Evolutionary conservation across 2,113 vertebrate species (phyloP), one percentile per base, ranked within the genome.

Genomic region (Brienomyrus longianalis): DNA sequence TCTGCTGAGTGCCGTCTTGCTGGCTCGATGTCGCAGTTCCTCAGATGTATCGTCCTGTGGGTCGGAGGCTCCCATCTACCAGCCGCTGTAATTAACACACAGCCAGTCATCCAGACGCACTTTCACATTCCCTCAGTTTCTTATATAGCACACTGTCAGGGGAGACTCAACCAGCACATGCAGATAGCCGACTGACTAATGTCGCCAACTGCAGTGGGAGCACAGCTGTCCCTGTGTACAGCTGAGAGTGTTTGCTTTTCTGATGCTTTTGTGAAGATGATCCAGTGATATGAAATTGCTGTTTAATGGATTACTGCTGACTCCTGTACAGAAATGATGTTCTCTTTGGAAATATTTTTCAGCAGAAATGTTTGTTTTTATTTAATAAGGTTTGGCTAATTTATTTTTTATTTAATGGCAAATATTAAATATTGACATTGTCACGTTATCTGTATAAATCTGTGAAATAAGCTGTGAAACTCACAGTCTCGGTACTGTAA

Each of bases 291-390:
- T 62, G 54, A 88, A 84, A 62, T 47, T 66, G 27, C 50, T 54
- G 51, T 35, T 52, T 87, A 87, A 87, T 87, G 50, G 51, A 35
- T 23, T 52, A 52, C 48, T 86, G 48, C 50, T 87, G 85, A 51
- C 19, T 86, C 15, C n/a, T 54, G 85, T 87, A 54, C 85, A 31
- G 85, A 87, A 87, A 87, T 31, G 10, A 62, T 66, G 35, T 88
- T 59, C 10, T 70, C 27, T 66, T 66, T 31, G 62, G 62, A 70
- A 70, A 70, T 31, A 31, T 31, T 86, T 50, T 86, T 50, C 23
- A 31, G 8, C 15, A 45, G 31, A 86, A 15, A 51, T 54, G 84
- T 86, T 51, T 51, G 50, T 45, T 21, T 43, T 70, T 31, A 31
- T 70, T 47, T 50, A 45, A 83, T 39, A 27, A 51, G 45, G 17